Evolutionary conservation across 2,113 vertebrate species (phyloP).

Genomic region (Datnioides undecimradiatus): DNA sequence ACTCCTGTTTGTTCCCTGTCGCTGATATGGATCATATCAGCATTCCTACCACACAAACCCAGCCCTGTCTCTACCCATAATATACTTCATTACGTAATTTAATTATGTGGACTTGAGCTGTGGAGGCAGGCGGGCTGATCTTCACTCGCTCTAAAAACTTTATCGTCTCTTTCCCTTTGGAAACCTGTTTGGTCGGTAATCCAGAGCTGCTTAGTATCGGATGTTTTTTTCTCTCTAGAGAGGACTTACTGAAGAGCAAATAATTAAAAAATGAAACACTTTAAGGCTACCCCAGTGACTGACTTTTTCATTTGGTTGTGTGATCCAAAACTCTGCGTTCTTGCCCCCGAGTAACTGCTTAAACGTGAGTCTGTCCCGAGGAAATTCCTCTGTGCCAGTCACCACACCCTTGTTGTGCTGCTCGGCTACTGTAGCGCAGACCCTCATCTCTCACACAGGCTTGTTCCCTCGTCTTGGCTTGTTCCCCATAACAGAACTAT

Average conservation of each 20-base stretch:
- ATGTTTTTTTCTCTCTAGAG: not conserved
- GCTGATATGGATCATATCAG: not conserved
- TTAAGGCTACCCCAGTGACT: not conserved
- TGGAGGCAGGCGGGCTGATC: not conserved
- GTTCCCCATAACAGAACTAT: slow-evolving; percentile 6
- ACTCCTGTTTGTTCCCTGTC: slow-evolving; percentile 38
- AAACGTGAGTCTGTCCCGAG: slow-evolving; percentile 41
- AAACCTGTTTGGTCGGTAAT: slow-evolving; percentile 49
- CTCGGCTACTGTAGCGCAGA: slow-evolving; percentile 55
- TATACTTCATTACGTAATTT: slow-evolving; percentile 34
- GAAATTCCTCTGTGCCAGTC: slow-evolving; percentile 66
- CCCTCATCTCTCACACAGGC: slow-evolving; percentile 31
- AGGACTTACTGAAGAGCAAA: not conserved
- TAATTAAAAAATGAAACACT: not conserved
- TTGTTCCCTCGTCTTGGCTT: slow-evolving; percentile 37
- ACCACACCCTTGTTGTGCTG: slow-evolving; percentile 81
- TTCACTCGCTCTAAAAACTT: slow-evolving; percentile 17
- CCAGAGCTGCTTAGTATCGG: not conserved
- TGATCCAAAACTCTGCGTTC: not conserved
- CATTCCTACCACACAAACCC: not conserved
- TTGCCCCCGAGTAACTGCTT: not conserved
- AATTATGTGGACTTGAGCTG: slow-evolving; percentile 16
- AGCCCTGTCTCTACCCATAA: not conserved
- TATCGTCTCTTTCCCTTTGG: slow-evolving; percentile 7
- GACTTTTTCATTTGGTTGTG: not conserved